A percentile compares a stretch with the other conserved stretches of the same genome.
Conservation (phyloP, 2,797 vertebrate genomes). For the Enteromius afrohamiltoni region DNA sequence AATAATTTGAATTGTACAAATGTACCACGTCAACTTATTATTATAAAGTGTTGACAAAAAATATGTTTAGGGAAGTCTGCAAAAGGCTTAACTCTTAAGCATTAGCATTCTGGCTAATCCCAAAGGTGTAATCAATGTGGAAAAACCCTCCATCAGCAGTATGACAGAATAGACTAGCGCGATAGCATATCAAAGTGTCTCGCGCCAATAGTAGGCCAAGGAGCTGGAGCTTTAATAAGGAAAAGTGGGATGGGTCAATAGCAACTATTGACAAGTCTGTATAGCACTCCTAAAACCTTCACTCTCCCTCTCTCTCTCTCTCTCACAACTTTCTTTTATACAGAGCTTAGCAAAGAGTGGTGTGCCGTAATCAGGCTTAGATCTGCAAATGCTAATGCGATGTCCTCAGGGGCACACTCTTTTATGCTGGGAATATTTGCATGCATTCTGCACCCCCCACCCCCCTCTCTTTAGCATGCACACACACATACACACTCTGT, state of each 20-base stretch:
- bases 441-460: conserved; percentile 6
- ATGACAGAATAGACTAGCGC: conserved; percentile 70
- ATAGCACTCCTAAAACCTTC: conserved; percentile 46
- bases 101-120: conserved; percentile 79
- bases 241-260: conserved; percentile 81
- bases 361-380: conserved; percentile 43
- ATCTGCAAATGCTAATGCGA: conserved; percentile 47
- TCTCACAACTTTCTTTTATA: conserved; percentile 47
- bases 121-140: conserved; percentile 78
- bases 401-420: conserved; percentile 46
- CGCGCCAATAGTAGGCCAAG: conserved; percentile 65
- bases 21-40: background rate
- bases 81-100: conserved; percentile 33
- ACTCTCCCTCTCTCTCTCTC: conserved; percentile 19
- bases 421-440: conserved; percentile 48
- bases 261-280: conserved; percentile 50
- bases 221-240: conserved; percentile 79
- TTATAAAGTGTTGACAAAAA: conserved; percentile 19
- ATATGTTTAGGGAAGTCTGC: conserved; percentile 18
- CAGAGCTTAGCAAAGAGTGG: conserved; percentile 42
- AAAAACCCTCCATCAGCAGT: conserved; percentile 79
- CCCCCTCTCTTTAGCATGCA: background rate
- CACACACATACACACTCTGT: conserved; percentile 19
- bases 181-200: conserved; percentile 73
- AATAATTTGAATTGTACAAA: background rate